A percentile compares a stretch with the other conserved stretches of the same genome.
phyloP scores from a whole-genome alignment of 2,888 invertebrate species.

The Polyommatus iphigenia region DNA sequence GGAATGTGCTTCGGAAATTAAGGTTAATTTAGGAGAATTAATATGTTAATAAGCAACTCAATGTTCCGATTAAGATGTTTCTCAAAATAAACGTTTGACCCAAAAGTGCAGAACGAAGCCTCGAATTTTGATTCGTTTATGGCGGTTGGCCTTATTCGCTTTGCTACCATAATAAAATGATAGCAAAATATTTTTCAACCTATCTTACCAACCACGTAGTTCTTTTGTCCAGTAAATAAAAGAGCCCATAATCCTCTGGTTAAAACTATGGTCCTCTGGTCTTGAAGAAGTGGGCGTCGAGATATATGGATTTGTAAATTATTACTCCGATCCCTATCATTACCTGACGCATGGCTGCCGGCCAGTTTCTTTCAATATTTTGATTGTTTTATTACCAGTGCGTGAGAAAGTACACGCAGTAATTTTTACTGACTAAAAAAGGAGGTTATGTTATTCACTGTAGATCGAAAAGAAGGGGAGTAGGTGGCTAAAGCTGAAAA shows the following conservation, averaged over 20 bases:
- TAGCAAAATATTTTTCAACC: neutral
- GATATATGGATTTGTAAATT: slow-evolving; percentile 63
- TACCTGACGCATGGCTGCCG: slow-evolving; percentile 67
- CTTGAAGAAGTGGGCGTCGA: slow-evolving; percentile 52
- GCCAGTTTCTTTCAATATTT: slow-evolving; percentile 56
- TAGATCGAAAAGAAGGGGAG: too few relatives aligned
- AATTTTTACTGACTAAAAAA: slow-evolving; percentile 45
- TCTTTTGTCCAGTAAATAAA: slow-evolving; percentile 1
- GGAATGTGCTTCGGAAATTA: neutral
- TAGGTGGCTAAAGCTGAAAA: too few relatives aligned
- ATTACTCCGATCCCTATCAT: slow-evolving; percentile 72
- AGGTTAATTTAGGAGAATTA: neutral
- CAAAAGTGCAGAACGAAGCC: neutral
- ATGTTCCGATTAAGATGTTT: neutral
- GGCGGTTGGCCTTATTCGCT: neutral
- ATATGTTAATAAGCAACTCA: neutral
- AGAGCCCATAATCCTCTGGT: neutral
- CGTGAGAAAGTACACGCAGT: slow-evolving; percentile 60
- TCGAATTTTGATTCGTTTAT: neutral
- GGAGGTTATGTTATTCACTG: neutral
- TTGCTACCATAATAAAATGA: neutral
- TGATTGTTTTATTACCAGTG: slow-evolving; percentile 48
- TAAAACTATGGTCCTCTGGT: slow-evolving; percentile 36
- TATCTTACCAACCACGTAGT: neutral
- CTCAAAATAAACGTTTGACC: neutral